Evolutionary conservation across 2,797 vertebrate genomes (phyloP).

Genomic region (Hapalemur alaotrensis): DNA sequence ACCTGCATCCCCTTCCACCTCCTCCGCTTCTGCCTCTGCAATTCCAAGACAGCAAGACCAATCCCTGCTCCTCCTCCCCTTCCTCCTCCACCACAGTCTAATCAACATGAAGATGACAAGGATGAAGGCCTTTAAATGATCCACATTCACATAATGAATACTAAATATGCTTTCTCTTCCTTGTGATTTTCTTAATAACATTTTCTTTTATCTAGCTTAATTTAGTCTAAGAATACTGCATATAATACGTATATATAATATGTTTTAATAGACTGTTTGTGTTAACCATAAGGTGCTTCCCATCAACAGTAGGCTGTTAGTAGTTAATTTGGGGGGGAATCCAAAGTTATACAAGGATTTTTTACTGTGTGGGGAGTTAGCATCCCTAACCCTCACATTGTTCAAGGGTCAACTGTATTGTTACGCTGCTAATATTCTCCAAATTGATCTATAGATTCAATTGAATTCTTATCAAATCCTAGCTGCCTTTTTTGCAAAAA

Average conservation of each 20-base stretch:
- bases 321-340: not conserved
- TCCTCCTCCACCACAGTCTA: not conserved
- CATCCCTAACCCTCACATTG: not conserved
- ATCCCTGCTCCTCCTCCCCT: not conserved
- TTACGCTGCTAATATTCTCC: not conserved
- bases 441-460: not conserved
- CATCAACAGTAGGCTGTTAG: not conserved
- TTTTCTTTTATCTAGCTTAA: not conserved
- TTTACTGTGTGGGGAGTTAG: not conserved
- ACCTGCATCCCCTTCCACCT: not conserved
- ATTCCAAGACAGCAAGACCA: not conserved
- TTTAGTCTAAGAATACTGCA: not conserved
- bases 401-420: not conserved
- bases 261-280: not conserved
- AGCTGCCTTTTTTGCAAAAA: not conserved
- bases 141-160: not conserved
- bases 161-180: not conserved
- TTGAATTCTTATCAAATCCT: not conserved
- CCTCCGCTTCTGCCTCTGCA: not conserved
- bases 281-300: not conserved
- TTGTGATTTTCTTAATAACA: not conserved
- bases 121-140: not conserved
- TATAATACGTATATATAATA: not conserved
- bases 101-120: not conserved
- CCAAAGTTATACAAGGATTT: not conserved